Evolutionary conservation across 2,888 invertebrate genomes (phyloP), one percentile per base, ranked within the genome.

Genomic region (Drosophila colorata): DNA sequence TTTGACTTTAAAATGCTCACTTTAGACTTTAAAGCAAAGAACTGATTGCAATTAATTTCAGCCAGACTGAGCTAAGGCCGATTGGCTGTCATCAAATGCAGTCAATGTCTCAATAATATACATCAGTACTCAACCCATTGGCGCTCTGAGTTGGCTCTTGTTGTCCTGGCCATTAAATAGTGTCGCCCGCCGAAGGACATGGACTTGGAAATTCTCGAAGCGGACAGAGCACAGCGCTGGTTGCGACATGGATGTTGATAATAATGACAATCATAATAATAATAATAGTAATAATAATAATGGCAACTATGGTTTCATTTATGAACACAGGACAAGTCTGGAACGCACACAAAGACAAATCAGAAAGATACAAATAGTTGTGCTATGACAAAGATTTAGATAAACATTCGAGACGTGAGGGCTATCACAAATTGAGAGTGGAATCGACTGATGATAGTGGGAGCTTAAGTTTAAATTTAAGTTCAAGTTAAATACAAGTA

Each of bases 81-180:
- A 63, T 25, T 58, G 38, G 9, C 35, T 23, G 53, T 18, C 48
- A 8, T 38, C 57, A 57, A 67, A 55, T 49, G 73, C 68, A 74
- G 71, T 53, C 74, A 71, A 67, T 70, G 74, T 57, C 63, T 48
- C 60, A 65, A 65, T 85, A 67, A 71, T 66, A 83, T n/a, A 31
- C 63, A 69, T 51, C 60, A 53, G 49, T 44, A 64, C 61, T 51
- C 48, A n/a, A 41, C 16, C n/a, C 31, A 41, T 25, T 28, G 28
- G 9, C 2, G 28, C 28, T 9, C 28, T 9, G 28, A 28, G 28
- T 28, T 28, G 28, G 28, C 16, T 16, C 44, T 47, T 25, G 59
- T 25, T 43, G 58, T 4, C 43, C 16, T 8, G 9, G 33, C 20
- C 7, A 65, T 74, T 80, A 67, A 63, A 43, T 44, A 38, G 47